Evolutionary conservation across 1,140 invertebrate species (phyloP), one percentile per base, ranked within the genome.

Genomic region (Hylaeus volcanicus): DNA sequence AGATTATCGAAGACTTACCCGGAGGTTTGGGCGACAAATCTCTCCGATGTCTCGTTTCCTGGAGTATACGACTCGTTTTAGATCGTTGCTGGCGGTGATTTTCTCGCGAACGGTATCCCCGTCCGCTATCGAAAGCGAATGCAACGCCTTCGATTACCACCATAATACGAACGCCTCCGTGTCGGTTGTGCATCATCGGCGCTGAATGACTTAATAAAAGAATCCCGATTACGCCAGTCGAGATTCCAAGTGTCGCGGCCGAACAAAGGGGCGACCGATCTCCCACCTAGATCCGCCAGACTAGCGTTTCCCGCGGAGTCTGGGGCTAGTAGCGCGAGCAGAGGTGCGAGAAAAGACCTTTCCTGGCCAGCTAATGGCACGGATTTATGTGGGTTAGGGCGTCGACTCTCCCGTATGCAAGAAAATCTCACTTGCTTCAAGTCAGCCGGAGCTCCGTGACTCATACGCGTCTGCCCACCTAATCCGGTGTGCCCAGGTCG

Each of bases 351-450:
- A 84, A 86, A 88, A 88, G 86, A 75, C 72, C 88, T 86, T 84
- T 89, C 83, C 82, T 81, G 68, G 85, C 61, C 70, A 61, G 66
- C 87, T 87, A 88, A 88, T 83, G 79, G 82, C 85, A 83, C 75
- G 81, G 82, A 88, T 88, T 88, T 86, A 89, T 89, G 88, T 89
- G 87, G 88, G 87, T 88, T 89, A 89, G 88, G 88, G 87, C 88
- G 87, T 89, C 87, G 87, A 89, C 87, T 89, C 76, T 61, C n/a
- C 58, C 63, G 80, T 73, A 71, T 60, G 82, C 74, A 77, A 86
- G 84, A 82, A 86, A 89, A 88, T 86, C 86, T 86, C 79, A 87
- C 85, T 88, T 81, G 84, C 68, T 74, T 53, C 64, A 56, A 26
- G 56, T 53, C 64, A 56, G 56, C 81, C 26, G 61, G 81, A 74